Base-by-base conservation (phyloP, 2,888 invertebrate species). In the Callimorpha dominula region DNA sequence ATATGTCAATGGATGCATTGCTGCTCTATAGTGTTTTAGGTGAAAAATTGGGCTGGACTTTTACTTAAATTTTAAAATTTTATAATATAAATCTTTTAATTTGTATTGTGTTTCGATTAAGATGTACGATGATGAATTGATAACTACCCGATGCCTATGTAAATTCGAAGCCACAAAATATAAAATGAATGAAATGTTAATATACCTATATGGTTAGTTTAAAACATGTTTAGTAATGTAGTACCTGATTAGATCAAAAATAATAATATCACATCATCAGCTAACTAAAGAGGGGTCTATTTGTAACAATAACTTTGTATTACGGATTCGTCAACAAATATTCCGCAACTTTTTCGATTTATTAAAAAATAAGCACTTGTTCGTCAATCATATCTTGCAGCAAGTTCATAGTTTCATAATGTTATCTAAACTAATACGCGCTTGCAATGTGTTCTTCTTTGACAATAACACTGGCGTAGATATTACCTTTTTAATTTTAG, bases 71-170 rank as follows among this genome's bases (percentile, higher is more conserved):
- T 73, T 73, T 57, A 3, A 75, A 81, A 69, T 72, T 72, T 60
- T 43, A n/a, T 67, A 12, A 12, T 52, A 50, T 31, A 73, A 70
- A 74, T 75, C 9, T 75, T 64, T 81, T 76, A 52, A 72, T 77
- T 65, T 82, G 78, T 76, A 80, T 77, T 78, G 74, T 78, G 46
- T 76, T 76, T 68, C 69, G 52, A 65, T 68, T 69, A 62, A 72
- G 57, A 20, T 17, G 42, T 5, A 54, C 20, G 31, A 31, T 31
- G 31, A 31, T 31, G 31, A 31, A 42, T 57, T 43, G 52, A 40
- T 62, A 12, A 62, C 11, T 62, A 9, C 42, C n/a, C 43, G 69
- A n/a, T 12, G 54, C 20, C 54, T 54, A 64, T 63, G 64, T 60
- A 60, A 60, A 57, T 50, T n/a, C 65, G 15, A 57, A 66, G 42